Percentiles rank a stretch among this genome's conserved stretches.
Evolutionary conservation across 1,140 invertebrate species (phyloP).

Genomic region (Drosophila fuyamai): DNA sequence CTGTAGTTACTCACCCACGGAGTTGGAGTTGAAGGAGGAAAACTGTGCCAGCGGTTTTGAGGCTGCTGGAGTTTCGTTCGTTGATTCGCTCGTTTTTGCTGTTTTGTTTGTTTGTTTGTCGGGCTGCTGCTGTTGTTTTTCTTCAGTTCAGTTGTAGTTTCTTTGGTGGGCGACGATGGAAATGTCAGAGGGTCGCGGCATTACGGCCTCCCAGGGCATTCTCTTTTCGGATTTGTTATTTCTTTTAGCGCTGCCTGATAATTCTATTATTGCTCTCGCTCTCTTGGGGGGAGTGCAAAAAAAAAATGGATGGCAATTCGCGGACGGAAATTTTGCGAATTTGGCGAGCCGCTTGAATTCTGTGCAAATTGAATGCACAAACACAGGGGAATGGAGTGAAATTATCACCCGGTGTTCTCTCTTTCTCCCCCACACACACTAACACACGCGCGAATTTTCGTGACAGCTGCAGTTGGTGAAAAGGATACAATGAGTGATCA

Average conservation of each 20-base stretch:
- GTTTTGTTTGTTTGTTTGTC: slow-evolving; percentile 35
- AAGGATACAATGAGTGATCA: slow-evolving; percentile 27
- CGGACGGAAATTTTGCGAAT: slow-evolving; percentile 61
- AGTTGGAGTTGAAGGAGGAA: slow-evolving; percentile 58
- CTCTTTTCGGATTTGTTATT: slow-evolving; percentile 32
- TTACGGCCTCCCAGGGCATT: slow-evolving; percentile 65
- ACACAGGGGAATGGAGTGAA: slow-evolving; percentile 20
- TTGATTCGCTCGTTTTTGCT: slow-evolving; percentile 44
- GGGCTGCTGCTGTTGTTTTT: slow-evolving; percentile 22
- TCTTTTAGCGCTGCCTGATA: slow-evolving; percentile 39
- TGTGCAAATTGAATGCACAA: slow-evolving; percentile 75
- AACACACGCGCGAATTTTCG: slow-evolving; percentile 16
- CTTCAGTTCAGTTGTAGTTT: slow-evolving; percentile 44
- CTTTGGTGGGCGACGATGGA: slow-evolving; percentile 57
- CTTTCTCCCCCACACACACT: slow-evolving; percentile 8
- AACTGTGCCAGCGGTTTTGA: slow-evolving; percentile 67
- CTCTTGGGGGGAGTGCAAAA: slow-evolving; percentile 32
- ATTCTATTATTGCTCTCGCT: slow-evolving; percentile 66
- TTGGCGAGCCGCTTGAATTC: slow-evolving; percentile 31
- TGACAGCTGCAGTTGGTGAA: slow-evolving; percentile 41
- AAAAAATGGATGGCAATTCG: slow-evolving; percentile 66
- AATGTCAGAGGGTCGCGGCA: slow-evolving; percentile 73
- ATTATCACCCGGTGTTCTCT: slow-evolving; percentile 7
- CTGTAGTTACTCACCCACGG: slow-evolving; percentile 69
- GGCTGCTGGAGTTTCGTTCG: slow-evolving; percentile 41